Base-by-base conservation (phyloP, 2,113 vertebrate genomes). In the Anas platyrhynchos region DNA sequence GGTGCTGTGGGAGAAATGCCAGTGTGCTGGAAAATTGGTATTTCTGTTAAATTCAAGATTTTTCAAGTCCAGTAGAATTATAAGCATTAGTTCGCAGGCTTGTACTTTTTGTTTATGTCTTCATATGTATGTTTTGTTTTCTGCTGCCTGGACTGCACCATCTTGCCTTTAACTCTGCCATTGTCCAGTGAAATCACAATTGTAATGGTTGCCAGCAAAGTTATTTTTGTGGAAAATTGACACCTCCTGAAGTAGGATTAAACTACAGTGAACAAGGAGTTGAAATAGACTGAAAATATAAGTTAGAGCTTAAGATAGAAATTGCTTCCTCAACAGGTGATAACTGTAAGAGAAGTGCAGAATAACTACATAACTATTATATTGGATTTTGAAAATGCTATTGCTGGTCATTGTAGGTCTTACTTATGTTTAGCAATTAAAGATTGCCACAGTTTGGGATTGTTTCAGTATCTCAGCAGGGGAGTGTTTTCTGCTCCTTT, bases 221-320 rank as follows among this genome's bases (percentile, higher is more conserved):
- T 98, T 98, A 98, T 98, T 98, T 98, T 96, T 97, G 92, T 97
- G 94, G 97, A 96, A 98, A 98, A 96, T 77, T 81, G 96, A 97
- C 83, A 95, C 92, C 89, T 86, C 75, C 65, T 86, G 94, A 96
- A 97, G 93, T 38, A 97, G 92, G 95, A 94, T 96, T 94, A 95
- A 93, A 90, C 82, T 79, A 31, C 59, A 92, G 89, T 89, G 88
- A 95, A 84, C 46, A 81, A 74, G 87, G 89, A 92, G 91, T 88
- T 94, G 88, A 96, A 97, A 94, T 83, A 94, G 88, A 74, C 96
- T 95, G 90, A 59, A 92, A 95, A 92, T 75, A 3, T 54, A 95
- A 96, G 95, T 94, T 21, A 7, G 74, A 94, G 74, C 65, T 97
- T 96, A 95, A 95, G 96, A 93, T 71, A 85, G 83, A 95, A 96